phyloP scores from a whole-genome alignment of 2,888 invertebrate species.

The Lacanobia wlatinum region DNA sequence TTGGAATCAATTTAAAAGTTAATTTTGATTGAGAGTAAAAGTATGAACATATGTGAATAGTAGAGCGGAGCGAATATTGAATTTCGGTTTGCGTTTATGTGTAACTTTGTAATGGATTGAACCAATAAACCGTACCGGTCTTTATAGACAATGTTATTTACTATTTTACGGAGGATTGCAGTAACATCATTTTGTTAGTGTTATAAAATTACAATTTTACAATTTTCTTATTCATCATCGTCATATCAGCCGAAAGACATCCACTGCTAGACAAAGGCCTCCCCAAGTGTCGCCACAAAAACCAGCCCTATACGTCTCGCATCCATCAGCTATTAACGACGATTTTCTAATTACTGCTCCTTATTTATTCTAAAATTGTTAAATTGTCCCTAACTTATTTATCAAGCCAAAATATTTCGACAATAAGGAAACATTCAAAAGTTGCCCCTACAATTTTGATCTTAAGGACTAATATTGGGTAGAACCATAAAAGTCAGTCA shows the following conservation, averaged over 20 bases:
- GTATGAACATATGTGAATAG: not conserved
- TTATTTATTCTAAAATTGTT: not conserved
- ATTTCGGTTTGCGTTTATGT: not conserved
- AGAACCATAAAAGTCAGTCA: slow-evolving; percentile 59
- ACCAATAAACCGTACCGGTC: no score
- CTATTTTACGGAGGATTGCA: no score
- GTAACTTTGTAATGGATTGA: not conserved
- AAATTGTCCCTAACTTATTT: not conserved
- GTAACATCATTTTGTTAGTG: no score
- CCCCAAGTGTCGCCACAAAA: no score
- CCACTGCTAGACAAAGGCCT: no score
- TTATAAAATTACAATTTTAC: no score
- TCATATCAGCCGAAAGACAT: no score
- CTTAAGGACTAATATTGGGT: slow-evolving; percentile 57
- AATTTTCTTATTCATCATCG: not conserved
- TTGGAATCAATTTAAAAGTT: slow-evolving; percentile 48
- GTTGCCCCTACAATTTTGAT: slow-evolving; percentile 43
- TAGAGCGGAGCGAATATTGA: not conserved
- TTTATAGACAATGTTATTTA: no score
- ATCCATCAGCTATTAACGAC: no score
- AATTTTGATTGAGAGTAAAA: slow-evolving; percentile 22
- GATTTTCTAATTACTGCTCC: no score
- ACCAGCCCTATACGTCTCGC: no score
- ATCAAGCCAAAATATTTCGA: slow-evolving; percentile 33
- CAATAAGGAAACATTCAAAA: slow-evolving; percentile 51